A percentile compares a stretch with the other conserved stretches of the same genome.
Evolutionary conservation across 1,140 invertebrate species (phyloP).

Genomic region (Euura saliciscinereae): DNA sequence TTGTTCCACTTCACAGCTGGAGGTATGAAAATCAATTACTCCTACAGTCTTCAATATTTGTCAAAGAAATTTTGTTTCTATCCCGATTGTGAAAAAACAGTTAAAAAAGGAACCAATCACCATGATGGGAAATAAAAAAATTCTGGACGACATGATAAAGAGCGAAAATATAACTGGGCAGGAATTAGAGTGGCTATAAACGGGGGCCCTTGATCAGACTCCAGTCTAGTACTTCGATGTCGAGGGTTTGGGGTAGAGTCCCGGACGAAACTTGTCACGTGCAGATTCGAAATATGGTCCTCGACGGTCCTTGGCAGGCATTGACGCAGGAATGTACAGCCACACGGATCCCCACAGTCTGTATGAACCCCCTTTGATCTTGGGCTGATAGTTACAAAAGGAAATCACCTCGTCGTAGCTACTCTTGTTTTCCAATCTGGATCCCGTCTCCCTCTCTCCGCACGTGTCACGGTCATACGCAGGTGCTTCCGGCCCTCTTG

Average conservation of each 20-base stretch:
- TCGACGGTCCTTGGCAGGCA: not conserved
- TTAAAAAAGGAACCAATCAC: too few relatives aligned
- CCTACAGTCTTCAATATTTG: too few relatives aligned
- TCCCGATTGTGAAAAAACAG: too few relatives aligned
- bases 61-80: too few relatives aligned
- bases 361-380: not conserved
- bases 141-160: too few relatives aligned
- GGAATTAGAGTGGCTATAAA: not conserved
- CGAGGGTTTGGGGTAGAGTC: not conserved
- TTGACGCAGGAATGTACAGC: not conserved
- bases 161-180: too few relatives aligned
- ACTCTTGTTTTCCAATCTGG: not conserved
- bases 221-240: not conserved
- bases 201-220: not conserved
- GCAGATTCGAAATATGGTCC: conserved; percentile 1
- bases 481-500: not conserved
- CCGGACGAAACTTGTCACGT: not conserved
- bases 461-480: not conserved
- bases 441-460: too few relatives aligned
- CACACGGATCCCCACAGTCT: too few relatives aligned
- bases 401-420: not conserved
- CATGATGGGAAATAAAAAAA: too few relatives aligned
- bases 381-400: conserved; percentile 1
- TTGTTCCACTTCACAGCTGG: too few relatives aligned
- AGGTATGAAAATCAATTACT: too few relatives aligned